phyloP scores from a whole-genome alignment of 1,140 invertebrate species.

The Rhizoglyphus robini region DNA sequence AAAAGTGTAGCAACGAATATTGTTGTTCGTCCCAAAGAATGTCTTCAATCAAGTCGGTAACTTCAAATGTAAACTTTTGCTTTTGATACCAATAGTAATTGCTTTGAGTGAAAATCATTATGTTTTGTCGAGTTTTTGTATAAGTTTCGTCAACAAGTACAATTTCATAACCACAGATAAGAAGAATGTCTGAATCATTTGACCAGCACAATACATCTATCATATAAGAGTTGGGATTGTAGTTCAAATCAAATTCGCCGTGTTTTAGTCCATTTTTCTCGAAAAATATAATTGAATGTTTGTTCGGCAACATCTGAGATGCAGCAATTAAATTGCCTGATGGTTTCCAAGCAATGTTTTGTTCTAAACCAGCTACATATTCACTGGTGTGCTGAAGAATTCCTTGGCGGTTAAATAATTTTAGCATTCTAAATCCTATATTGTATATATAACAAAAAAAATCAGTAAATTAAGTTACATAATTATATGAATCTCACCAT shows the following conservation, averaged over 20 bases:
- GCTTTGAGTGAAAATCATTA: constrained; percentile 62
- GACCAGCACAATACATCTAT: constrained; percentile 59
- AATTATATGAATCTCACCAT: constrained; percentile 26
- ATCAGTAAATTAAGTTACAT: background rate
- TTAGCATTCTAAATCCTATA: constrained; percentile 43
- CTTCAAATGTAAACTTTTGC: constrained; percentile 46
- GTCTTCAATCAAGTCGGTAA: constrained; percentile 19
- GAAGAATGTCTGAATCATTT: constrained; percentile 56
- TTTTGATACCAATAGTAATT: constrained; percentile 89
- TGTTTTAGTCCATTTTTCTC: constrained; percentile 85
- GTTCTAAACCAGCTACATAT: constrained; percentile 49
- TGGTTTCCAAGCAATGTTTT: constrained; percentile 59
- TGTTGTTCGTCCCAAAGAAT: constrained; percentile 46
- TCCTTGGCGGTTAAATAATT: constrained; percentile 59
- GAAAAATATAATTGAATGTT: constrained; percentile 63
- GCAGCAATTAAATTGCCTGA: constrained; percentile 60
- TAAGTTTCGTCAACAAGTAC: background rate
- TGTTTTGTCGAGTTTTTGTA: constrained; percentile 21
- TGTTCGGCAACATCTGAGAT: constrained; percentile 43
- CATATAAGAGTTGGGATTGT: constrained; percentile 28
- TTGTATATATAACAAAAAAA: constrained; percentile 17
- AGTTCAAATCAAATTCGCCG: constrained; percentile 57
- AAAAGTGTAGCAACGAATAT: constrained; percentile 45
- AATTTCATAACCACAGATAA: constrained; percentile 39
- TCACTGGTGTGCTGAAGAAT: constrained; percentile 56